These are phyloP conservation scores for Procambarus clarkii DNA, from an alignment of 1,140 invertebrate genomes.

Conservation along the genomic window DNA sequence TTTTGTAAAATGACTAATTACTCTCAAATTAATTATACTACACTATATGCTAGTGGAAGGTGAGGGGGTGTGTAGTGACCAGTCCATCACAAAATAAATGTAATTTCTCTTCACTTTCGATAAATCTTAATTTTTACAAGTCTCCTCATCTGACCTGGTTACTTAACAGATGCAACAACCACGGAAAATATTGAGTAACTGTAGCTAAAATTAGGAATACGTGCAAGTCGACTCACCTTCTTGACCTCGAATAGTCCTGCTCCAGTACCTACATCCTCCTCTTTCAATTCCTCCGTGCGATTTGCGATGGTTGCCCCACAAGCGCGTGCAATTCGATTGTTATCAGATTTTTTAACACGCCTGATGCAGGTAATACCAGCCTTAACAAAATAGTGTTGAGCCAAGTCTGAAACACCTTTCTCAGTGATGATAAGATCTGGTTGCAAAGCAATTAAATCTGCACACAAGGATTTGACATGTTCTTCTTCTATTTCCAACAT, in stretches of 20 bases:
- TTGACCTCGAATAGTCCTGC: conserved; percentile 98
- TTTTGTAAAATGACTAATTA: no score
- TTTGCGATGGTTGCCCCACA: conserved; percentile 98
- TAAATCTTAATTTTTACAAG: no score
- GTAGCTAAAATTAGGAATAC: no score
- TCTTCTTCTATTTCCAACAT: conserved; percentile 97
- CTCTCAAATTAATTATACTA: no score
- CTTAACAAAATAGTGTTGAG: conserved; percentile 90
- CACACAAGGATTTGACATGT: conserved; percentile 93
- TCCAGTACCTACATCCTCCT: conserved; percentile 95
- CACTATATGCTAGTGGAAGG: no score
- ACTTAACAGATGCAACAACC: no score
- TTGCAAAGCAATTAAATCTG: conserved; percentile 95
- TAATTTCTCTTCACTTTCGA: no score
- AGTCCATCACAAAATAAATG: no score
- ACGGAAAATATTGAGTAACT: no score
- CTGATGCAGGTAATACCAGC: conserved; percentile 96
- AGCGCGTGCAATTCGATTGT: conserved; percentile 96
- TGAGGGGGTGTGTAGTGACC: no score
- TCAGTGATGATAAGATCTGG: conserved; percentile 98
- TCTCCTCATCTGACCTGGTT: no score
- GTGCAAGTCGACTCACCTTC: conserved; percentile 80
- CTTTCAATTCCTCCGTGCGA: conserved; percentile 95
- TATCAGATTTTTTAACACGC: conserved; percentile 95
- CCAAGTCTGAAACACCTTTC: conserved; percentile 96